Conservation (phyloP, 1,140 invertebrate genomes). For the Brachionus paranguensis region DNA sequence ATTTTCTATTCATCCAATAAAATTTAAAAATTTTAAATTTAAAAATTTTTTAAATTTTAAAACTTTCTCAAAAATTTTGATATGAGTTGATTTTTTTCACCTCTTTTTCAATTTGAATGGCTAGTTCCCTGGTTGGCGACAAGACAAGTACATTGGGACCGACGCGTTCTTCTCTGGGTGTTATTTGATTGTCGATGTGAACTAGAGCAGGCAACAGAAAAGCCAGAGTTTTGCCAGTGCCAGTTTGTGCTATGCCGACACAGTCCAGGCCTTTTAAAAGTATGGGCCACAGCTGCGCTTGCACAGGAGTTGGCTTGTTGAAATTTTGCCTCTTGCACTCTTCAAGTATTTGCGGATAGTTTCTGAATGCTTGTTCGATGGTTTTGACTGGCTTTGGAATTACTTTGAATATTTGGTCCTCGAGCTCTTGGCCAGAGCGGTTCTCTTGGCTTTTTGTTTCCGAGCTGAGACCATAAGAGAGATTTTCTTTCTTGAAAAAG, state of each 20-base stretch:
- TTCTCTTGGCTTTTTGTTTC: background rate
- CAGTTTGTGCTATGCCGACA: conserved; percentile 80
- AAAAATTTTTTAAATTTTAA: too few species aligned
- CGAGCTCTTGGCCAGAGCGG: background rate
- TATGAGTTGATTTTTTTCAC: conserved; percentile 77
- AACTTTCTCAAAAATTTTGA: too few species aligned
- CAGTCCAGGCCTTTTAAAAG: conserved; percentile 74
- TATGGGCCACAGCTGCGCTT: conserved; percentile 77
- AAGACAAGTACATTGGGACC: conserved; percentile 79
- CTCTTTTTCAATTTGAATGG: conserved; percentile 81
- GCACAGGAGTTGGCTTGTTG: conserved; percentile 51
- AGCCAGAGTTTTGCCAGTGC: conserved; percentile 80
- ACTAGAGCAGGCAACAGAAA: conserved; percentile 83
- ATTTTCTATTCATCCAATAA: too few species aligned
- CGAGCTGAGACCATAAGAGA: background rate
- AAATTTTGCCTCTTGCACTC: conserved; percentile 50
- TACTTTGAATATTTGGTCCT: conserved; percentile 42
- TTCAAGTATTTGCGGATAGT: conserved; percentile 61
- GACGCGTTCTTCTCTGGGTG: conserved; percentile 62
- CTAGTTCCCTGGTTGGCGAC: conserved; percentile 82
- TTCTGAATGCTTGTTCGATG: conserved; percentile 75
- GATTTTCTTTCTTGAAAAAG: conserved; percentile 31
- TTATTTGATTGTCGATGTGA: conserved; percentile 73
- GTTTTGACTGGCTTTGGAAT: conserved; percentile 76
- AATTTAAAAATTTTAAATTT: too few species aligned